Evolutionary conservation across 2,797 vertebrate genomes (phyloP), one percentile per base, ranked within the genome.

Genomic region (Hydrolagus colliei): DNA sequence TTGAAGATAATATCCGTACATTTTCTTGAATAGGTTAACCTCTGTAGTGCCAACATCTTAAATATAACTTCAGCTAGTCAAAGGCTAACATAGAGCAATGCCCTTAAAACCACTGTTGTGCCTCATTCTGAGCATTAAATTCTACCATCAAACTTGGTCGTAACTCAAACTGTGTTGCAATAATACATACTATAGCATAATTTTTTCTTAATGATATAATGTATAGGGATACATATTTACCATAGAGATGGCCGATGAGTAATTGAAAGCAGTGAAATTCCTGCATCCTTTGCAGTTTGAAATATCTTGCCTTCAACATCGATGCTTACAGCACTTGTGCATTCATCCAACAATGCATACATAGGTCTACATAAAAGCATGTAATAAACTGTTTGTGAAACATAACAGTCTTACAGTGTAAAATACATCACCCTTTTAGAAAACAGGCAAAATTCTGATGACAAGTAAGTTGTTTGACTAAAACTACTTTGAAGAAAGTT

Each of bases 281-380:
- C 96, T 75, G 96, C 92, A 85, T 95, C 95, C 91, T 98, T 97
- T 72, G 98, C 97, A 86, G 96, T 94, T 91, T 99, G 97, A 91
- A 99, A 99, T 91, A 99, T 99, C 90, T 97, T 99, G 74, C 97
- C 98, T 92, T 99, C 97, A 4, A 98, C 98, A 75, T 99, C 98
- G 80, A 99, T 98, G 94, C 98, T 99, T 88, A 99, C 97, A 12
- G 98, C 98, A 87, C 98, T 99, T 0, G 97, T 99, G 87, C 98
- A 99, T 90, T 99, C 98, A 65, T 99, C 98, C 89, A 99, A 87
- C 88, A 99, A 91, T 3, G 97, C 97, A 0, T 99, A 99, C 89
- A 97, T 98, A 0, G 97, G 97, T 90, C 98, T 99, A 87, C 88
- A 88, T 80, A 88, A 90, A 88, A 20, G 91, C 75, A 89, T 10